Evolutionary conservation across 23 tunicate species (phyloP).

Genomic region (Trididemnum miniatum): DNA sequence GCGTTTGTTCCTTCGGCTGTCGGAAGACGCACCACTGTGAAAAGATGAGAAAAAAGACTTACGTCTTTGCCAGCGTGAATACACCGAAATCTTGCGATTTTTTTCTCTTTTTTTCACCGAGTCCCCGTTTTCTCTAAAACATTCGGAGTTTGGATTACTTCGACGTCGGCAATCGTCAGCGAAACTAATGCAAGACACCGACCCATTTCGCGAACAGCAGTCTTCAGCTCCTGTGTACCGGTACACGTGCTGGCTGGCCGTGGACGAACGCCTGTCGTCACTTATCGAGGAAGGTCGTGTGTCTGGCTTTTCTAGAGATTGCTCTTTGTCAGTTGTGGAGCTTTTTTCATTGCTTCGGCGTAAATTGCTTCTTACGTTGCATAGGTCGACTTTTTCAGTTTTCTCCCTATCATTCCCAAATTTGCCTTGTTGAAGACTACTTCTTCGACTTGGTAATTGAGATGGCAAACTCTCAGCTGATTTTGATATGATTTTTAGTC

Average conservation of each 20-base stretch:
- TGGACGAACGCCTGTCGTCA: conserved; percentile 5
- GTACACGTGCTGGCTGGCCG: conserved; percentile 7
- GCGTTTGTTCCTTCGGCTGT: conserved; percentile 27
- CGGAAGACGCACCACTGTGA: conserved; percentile 22
- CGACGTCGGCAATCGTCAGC: conserved; percentile 20
- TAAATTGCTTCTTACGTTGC: neutral
- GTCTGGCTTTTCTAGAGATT: neutral
- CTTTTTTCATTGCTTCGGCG: neutral
- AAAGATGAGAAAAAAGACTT: conserved; percentile 51
- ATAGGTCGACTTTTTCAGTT: neutral
- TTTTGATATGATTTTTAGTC: neutral
- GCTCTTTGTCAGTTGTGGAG: neutral
- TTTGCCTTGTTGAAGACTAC: neutral
- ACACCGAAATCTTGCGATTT: conserved; percentile 25
- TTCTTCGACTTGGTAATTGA: neutral
- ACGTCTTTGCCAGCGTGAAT: conserved; percentile 27
- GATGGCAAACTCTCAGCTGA: conserved; percentile 24
- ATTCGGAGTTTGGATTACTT: neutral
- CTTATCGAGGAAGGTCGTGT: conserved; percentile 3
- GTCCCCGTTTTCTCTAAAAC: neutral
- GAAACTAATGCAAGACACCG: conserved; percentile 30
- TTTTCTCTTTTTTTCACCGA: neutral
- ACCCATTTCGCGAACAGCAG: conserved; percentile 37
- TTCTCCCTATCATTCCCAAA: neutral
- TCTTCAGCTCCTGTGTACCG: conserved; percentile 22